phyloP scores from a whole-genome alignment of 2,113 vertebrate genomes.

The Silurus asotus region DNA sequence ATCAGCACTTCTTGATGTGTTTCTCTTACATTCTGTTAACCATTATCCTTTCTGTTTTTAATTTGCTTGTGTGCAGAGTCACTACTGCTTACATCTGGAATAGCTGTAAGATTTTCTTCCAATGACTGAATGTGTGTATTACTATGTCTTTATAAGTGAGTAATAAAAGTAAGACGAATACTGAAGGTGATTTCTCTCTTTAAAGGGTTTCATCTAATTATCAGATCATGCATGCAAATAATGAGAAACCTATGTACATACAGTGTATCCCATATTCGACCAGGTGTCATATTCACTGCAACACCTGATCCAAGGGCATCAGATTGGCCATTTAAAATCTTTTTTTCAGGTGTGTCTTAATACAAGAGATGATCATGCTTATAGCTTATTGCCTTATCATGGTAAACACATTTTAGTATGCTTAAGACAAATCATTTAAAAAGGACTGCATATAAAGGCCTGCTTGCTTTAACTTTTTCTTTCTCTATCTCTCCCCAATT shows the following conservation, averaged over 20 bases:
- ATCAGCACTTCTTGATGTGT: not conserved
- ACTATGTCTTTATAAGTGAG: not conserved
- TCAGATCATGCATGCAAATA: not conserved
- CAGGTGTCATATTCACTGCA: not conserved
- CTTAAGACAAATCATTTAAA: not conserved
- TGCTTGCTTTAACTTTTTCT: not conserved
- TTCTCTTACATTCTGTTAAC: not conserved
- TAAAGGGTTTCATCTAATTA: not conserved
- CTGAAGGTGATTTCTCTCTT: not conserved
- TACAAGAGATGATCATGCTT: not conserved
- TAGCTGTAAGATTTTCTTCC: not conserved
- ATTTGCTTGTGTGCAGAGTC: not conserved
- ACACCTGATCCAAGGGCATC: not conserved
- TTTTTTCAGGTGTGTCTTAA: not conserved
- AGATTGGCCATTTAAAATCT: not conserved
- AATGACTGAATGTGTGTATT: not conserved
- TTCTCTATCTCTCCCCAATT: not conserved
- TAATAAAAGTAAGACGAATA: not conserved
- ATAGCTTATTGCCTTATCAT: not conserved
- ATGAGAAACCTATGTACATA: not conserved
- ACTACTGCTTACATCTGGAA: not conserved
- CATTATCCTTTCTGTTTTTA: not conserved
- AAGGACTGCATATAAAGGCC: not conserved
- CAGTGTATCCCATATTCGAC: not conserved
- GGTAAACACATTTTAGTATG: not conserved